Evolutionary conservation across 2,888 invertebrate species (phyloP).

Genomic region (Ashinkailepas kermadecensis): DNA sequence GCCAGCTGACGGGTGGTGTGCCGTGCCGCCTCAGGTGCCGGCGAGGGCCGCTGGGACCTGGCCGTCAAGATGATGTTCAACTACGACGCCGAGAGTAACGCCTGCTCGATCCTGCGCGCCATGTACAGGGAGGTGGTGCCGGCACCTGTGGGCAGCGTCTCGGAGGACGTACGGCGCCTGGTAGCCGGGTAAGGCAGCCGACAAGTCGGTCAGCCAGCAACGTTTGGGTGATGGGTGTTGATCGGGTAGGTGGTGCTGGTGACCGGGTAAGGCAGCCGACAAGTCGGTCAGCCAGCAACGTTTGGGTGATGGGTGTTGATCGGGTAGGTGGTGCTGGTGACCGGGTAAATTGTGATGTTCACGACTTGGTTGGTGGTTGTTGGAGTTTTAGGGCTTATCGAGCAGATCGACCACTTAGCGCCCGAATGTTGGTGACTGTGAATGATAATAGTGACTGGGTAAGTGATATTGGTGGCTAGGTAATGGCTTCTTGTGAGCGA

Average conservation of each 20-base stretch:
- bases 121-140: slow-evolving; percentile 80
- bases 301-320: too few relatives aligned
- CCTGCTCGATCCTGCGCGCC: slow-evolving; percentile 62
- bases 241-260: too few relatives aligned
- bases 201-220: background rate
- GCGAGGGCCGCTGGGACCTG: slow-evolving; percentile 39
- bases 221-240: too few relatives aligned
- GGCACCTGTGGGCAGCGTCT: slow-evolving; percentile 27
- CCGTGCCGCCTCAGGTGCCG: background rate
- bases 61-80: slow-evolving; percentile 90
- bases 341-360: too few relatives aligned
- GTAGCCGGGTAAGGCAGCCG: background rate
- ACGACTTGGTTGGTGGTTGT: too few relatives aligned
- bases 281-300: background rate
- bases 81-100: slow-evolving; percentile 74
- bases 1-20: too few relatives aligned
- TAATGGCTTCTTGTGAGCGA: too few relatives aligned
- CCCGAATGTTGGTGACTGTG: too few relatives aligned
- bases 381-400: too few relatives aligned
- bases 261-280: background rate
- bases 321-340: too few relatives aligned
- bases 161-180: slow-evolving; percentile 17
- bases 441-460: too few relatives aligned
- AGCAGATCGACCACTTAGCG: too few relatives aligned
- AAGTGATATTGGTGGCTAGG: background rate